phyloP scores from a whole-genome alignment of 2,888 invertebrate genomes.

The Vesta saturnalis region DNA sequence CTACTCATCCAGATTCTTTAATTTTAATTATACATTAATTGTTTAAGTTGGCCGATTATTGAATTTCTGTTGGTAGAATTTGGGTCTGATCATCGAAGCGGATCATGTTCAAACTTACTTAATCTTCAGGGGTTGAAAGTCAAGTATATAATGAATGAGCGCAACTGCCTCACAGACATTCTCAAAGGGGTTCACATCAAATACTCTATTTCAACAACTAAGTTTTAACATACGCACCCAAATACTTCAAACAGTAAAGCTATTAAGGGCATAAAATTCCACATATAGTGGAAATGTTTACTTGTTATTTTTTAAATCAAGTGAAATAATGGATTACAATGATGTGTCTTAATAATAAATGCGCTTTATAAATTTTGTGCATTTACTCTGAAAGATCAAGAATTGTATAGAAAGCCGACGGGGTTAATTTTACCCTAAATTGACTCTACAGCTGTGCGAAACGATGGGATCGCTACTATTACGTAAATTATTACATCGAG shows the following conservation, averaged over 20 bases:
- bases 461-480: slow-evolving; percentile 22
- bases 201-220: neutral
- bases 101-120: neutral
- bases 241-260: no score
- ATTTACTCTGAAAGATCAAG: neutral
- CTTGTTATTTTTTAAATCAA: no score
- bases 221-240: neutral
- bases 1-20: no score
- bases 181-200: neutral
- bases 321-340: no score
- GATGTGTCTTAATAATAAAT: no score
- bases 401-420: neutral
- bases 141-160: neutral
- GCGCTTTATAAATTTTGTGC: no score
- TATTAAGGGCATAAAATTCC: neutral
- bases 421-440: slow-evolving; percentile 18
- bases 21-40: no score
- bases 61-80: neutral
- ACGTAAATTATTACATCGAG: slow-evolving; percentile 18
- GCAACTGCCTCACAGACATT: neutral
- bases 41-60: neutral
- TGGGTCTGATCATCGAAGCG: neutral
- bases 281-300: no score
- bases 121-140: neutral
- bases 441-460: slow-evolving; percentile 25